A percentile compares a stretch with the other conserved stretches of the same genome.
These are phyloP conservation scores for Eriocheir sinensis DNA, from an alignment of 1,140 invertebrate genomes.

Conservation along the genomic window DNA sequence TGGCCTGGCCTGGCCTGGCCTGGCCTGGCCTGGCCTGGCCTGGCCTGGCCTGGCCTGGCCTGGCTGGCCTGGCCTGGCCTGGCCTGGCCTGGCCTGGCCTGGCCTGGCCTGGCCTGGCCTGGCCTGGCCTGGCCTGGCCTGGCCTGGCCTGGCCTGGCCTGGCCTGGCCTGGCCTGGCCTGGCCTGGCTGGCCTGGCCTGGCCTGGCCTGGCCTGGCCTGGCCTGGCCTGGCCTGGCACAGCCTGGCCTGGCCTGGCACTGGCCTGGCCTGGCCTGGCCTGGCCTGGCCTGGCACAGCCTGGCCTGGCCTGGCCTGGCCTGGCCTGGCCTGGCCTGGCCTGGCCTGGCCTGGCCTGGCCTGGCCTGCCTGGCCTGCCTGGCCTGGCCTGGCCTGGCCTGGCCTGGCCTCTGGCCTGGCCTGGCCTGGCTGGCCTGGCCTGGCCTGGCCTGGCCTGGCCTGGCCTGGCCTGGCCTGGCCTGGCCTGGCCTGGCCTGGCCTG, in stretches of 20 bases:
- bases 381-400: conserved; percentile 33
- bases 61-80: conserved; percentile 73
- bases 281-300: too few relatives aligned
- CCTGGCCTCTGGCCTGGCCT: not conserved
- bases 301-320: conserved; percentile 77
- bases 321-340: conserved; percentile 78
- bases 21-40: conserved; percentile 77
- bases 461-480: conserved; percentile 79
- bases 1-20: conserved; percentile 76
- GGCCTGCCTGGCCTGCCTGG: conserved; percentile 69
- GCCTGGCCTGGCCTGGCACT: too few relatives aligned
- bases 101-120: conserved; percentile 55
- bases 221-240: too few relatives aligned
- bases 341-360: conserved; percentile 45
- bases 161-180: conserved; percentile 42
- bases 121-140: not conserved
- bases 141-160: conserved; percentile 71
- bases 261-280: too few relatives aligned
- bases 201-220: conserved; percentile 79
- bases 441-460: conserved; percentile 56
- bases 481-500: conserved; percentile 79
- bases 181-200: too few relatives aligned
- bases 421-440: too few relatives aligned
- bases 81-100: conserved; percentile 60
- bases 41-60: too few relatives aligned